Conservation (phyloP, 2,797 vertebrate species). For the Naso thynnoides region DNA sequence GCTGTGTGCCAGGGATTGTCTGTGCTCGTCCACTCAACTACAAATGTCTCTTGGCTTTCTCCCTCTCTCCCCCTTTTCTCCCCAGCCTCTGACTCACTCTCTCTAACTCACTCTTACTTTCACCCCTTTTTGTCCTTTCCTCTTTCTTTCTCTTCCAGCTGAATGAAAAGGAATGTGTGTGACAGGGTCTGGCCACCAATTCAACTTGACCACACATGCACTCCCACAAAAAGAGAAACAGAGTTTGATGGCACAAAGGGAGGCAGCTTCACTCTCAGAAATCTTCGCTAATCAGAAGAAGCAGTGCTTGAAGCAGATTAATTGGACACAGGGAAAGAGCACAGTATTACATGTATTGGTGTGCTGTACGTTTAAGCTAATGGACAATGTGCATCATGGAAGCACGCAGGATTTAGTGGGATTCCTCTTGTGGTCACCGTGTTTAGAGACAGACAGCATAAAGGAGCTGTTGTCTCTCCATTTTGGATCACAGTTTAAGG, state of each 20-base stretch:
- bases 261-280: neutral
- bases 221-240: slow-evolving; percentile 48
- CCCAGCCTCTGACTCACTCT: slow-evolving; percentile 54
- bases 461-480: slow-evolving; percentile 5
- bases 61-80: slow-evolving; percentile 37
- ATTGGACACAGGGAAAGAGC: neutral
- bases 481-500: slow-evolving; percentile 37
- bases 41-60: slow-evolving; percentile 71
- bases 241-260: slow-evolving; percentile 35
- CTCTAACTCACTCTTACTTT: slow-evolving; percentile 37
- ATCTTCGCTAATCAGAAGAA: neutral
- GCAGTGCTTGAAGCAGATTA: slow-evolving; percentile 7
- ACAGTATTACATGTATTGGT: neutral
- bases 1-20: slow-evolving; percentile 79
- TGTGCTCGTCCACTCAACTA: slow-evolving; percentile 79
- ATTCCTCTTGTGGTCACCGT: neutral
- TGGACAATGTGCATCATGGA: neutral
- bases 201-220: slow-evolving; percentile 67
- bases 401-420: neutral
- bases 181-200: slow-evolving; percentile 67
- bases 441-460: slow-evolving; percentile 22
- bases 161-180: slow-evolving; percentile 78
- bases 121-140: slow-evolving; percentile 32
- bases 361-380: neutral
- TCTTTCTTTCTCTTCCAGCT: slow-evolving; percentile 57